Conservation (phyloP, 2,888 invertebrate species). For the Drosophila colorata region DNA sequence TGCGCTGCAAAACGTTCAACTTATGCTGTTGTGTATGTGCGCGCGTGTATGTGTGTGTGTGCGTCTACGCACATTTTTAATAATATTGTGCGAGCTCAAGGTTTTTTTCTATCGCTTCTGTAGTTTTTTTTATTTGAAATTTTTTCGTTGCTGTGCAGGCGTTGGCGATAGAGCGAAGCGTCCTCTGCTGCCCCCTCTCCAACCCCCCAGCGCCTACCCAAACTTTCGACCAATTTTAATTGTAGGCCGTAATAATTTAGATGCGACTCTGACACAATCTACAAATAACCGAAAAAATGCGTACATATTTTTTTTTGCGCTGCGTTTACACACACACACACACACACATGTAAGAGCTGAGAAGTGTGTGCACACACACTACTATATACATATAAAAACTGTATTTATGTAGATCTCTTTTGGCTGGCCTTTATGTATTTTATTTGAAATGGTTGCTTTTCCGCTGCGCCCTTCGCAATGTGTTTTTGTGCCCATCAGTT, state of each 20-base stretch:
- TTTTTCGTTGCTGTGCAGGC: slow-evolving; percentile 76
- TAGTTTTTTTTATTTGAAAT: slow-evolving; percentile 26
- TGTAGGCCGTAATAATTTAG: slow-evolving; percentile 71
- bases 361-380: not conserved
- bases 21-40: slow-evolving; percentile 12
- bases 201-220: slow-evolving; percentile 3
- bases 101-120: slow-evolving; percentile 70
- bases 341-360: not conserved
- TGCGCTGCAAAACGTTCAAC: slow-evolving; percentile 61
- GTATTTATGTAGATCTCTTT: slow-evolving; percentile 20
- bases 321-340: slow-evolving; percentile 41
- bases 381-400: not conserved
- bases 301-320: slow-evolving; percentile 47
- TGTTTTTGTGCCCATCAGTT: slow-evolving; percentile 7
- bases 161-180: slow-evolving; percentile 54
- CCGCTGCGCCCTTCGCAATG: slow-evolving; percentile 49
- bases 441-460: slow-evolving; percentile 26
- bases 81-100: slow-evolving; percentile 81
- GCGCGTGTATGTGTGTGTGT: slow-evolving; percentile 39
- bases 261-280: slow-evolving; percentile 67
- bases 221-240: slow-evolving; percentile 76
- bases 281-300: slow-evolving; percentile 45
- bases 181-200: slow-evolving; percentile 23
- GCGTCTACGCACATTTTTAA: slow-evolving; percentile 80
- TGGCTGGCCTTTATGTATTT: slow-evolving; percentile 18